Evolutionary conservation across 2,113 vertebrate species (phyloP).

Genomic region (Lonchura striata): DNA sequence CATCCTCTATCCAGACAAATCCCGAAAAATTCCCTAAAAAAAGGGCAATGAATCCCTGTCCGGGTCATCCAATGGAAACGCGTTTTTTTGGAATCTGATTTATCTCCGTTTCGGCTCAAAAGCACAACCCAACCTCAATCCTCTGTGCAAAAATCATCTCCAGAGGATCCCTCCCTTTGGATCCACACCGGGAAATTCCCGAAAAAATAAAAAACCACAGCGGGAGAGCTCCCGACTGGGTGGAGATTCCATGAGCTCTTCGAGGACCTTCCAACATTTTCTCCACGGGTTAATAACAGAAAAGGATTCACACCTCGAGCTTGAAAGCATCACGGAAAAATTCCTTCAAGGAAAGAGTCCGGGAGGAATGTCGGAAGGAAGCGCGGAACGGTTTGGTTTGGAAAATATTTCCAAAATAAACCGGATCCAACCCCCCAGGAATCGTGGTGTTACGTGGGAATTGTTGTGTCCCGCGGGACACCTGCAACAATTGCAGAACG

Average conservation of each 20-base stretch:
- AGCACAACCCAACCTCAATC: no score
- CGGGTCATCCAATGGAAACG: rapidly evolving
- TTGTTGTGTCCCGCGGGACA: rapidly evolving
- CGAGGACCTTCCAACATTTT: rapidly evolving
- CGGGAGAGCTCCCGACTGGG: not conserved
- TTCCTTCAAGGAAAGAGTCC: no score
- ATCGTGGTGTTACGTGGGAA: not conserved
- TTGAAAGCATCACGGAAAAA: not conserved
- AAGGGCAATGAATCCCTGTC: not conserved
- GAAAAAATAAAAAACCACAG: not conserved
- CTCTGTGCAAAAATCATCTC: rapidly evolving
- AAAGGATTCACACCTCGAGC: not conserved
- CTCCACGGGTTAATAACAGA: rapidly evolving
- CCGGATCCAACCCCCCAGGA: not conserved
- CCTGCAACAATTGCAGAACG: rapidly evolving
- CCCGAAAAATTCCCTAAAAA: not conserved
- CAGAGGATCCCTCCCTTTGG: not conserved
- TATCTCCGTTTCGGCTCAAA: not conserved
- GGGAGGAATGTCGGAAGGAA: no score
- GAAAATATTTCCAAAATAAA: not conserved
- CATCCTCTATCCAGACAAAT: not conserved
- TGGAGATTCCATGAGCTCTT: not conserved
- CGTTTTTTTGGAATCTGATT: not conserved
- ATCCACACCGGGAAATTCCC: not conserved
- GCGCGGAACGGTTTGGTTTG: no score